These are phyloP conservation scores for Piliocolobus tephrosceles DNA, from an alignment of 2,113 vertebrate genomes.

Conservation along the genomic window DNA sequence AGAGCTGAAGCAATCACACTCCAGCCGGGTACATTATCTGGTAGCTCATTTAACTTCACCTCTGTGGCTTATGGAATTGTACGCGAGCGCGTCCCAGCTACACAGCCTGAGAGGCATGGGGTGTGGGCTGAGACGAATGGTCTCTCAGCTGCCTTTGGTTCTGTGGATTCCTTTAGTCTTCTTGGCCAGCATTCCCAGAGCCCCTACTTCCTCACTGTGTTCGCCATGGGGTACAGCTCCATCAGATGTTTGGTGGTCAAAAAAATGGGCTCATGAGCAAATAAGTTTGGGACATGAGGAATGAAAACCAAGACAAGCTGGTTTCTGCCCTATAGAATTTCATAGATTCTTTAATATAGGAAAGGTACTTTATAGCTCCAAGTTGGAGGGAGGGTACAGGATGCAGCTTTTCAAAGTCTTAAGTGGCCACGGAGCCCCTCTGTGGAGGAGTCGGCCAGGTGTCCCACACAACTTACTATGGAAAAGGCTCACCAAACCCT, in stretches of 20 bases:
- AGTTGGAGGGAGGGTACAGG: background rate
- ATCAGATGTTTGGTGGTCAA: background rate
- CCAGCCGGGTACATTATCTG: background rate
- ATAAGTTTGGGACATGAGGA: background rate
- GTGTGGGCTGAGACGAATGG: background rate
- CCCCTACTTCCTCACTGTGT: background rate
- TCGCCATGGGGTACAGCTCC: background rate
- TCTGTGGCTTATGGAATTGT: background rate
- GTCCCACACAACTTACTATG: background rate
- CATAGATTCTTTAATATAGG: background rate
- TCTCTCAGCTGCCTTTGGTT: background rate
- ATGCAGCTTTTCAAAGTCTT: background rate
- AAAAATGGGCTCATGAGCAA: background rate
- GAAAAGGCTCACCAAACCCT: background rate
- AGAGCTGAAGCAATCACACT: background rate
- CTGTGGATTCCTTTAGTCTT: background rate
- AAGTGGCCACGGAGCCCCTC: fast-evolving
- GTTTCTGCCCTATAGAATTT: background rate
- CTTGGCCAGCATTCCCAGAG: background rate
- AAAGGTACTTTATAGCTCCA: background rate
- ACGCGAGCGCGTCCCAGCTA: background rate
- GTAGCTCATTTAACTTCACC: background rate
- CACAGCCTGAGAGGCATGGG: background rate
- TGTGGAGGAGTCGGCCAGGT: background rate
- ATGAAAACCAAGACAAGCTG: background rate